These are phyloP conservation scores for Gyrodactylus bullatarudis DNA, from an alignment of 1,140 invertebrate genomes.

Conservation along the genomic window DNA sequence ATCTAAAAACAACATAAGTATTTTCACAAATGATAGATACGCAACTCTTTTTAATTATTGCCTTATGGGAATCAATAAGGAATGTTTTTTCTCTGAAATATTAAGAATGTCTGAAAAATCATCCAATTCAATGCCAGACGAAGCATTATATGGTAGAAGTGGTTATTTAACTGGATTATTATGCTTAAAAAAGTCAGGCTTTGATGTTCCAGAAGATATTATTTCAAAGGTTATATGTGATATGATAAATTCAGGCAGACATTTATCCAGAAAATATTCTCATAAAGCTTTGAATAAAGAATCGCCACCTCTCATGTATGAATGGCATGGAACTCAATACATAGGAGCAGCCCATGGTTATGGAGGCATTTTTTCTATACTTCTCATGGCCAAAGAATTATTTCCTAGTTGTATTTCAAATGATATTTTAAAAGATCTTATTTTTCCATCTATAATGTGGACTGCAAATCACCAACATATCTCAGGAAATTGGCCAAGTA, in stretches of 20 bases:
- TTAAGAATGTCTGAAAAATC: neutral
- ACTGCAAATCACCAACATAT: constrained; percentile 25
- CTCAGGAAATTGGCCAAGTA: constrained; percentile 56
- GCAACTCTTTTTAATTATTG: neutral
- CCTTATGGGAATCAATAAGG: neutral
- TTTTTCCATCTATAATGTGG: constrained; percentile 31
- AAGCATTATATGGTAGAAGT: constrained; percentile 43
- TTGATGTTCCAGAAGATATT: constrained; percentile 10
- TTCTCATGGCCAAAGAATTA: constrained; percentile 29
- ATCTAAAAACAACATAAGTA: neutral
- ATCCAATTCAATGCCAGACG: constrained; percentile 28
- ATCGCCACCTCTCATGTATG: constrained; percentile 35
- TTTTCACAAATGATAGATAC: neutral
- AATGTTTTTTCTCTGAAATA: neutral
- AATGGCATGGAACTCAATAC: constrained; percentile 55
- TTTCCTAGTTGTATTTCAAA: constrained; percentile 19
- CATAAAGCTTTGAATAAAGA: constrained; percentile 9
- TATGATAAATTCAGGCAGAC: constrained; percentile 32
- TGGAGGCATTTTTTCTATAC: constrained; percentile 41
- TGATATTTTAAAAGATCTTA: constrained; percentile 21
- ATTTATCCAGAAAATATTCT: constrained; percentile 15
- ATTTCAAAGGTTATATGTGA: constrained; percentile 14
- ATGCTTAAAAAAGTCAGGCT: constrained; percentile 11
- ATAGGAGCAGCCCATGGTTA: constrained; percentile 54
- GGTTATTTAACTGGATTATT: constrained; percentile 39